Conservation (phyloP, 1,140 invertebrate genomes). For the Orius laevigatus region DNA sequence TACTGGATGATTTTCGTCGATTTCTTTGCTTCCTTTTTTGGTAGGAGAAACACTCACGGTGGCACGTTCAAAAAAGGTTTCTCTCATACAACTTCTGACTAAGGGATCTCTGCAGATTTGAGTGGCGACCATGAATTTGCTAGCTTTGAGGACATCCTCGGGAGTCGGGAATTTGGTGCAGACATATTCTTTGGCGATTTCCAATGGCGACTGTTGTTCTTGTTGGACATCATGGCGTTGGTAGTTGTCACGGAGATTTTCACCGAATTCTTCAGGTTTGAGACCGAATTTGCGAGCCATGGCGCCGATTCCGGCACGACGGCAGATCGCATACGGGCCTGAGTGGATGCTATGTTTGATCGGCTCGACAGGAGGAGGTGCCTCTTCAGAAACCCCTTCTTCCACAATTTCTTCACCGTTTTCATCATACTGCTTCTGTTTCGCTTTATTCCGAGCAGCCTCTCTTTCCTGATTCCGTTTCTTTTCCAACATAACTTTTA, state of each 20-base stretch:
- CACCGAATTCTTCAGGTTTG: slow-evolving; percentile 89
- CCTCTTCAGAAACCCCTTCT: slow-evolving; percentile 35
- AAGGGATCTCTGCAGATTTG: slow-evolving; percentile 85
- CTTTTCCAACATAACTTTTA: slow-evolving; percentile 22
- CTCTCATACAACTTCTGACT: slow-evolving; percentile 67
- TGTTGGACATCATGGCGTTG: slow-evolving; percentile 94
- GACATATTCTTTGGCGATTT: slow-evolving; percentile 59
- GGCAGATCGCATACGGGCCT: slow-evolving; percentile 74
- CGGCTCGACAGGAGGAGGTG: slow-evolving; percentile 39
- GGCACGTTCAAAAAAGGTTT: slow-evolving; percentile 82
- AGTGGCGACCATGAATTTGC: slow-evolving; percentile 84
- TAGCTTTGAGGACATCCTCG: slow-evolving; percentile 73
- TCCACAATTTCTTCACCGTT: slow-evolving; percentile 28
- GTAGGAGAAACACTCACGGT: slow-evolving; percentile 71
- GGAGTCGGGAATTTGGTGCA: slow-evolving; percentile 34
- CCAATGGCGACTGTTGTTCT: slow-evolving; percentile 58
- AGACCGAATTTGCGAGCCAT: slow-evolving; percentile 87
- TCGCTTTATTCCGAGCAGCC: slow-evolving; percentile 28
- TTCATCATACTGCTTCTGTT: slow-evolving; percentile 34
- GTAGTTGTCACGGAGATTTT: slow-evolving; percentile 93
- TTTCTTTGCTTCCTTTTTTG: slow-evolving; percentile 79
- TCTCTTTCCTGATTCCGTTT: slow-evolving; percentile 37
- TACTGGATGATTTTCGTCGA: slow-evolving; percentile 83
- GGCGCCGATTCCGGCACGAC: slow-evolving; percentile 64
- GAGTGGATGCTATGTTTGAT: slow-evolving; percentile 74